Conservation (phyloP, 2,797 vertebrate genomes). For the Hemitrygon akajei region DNA sequence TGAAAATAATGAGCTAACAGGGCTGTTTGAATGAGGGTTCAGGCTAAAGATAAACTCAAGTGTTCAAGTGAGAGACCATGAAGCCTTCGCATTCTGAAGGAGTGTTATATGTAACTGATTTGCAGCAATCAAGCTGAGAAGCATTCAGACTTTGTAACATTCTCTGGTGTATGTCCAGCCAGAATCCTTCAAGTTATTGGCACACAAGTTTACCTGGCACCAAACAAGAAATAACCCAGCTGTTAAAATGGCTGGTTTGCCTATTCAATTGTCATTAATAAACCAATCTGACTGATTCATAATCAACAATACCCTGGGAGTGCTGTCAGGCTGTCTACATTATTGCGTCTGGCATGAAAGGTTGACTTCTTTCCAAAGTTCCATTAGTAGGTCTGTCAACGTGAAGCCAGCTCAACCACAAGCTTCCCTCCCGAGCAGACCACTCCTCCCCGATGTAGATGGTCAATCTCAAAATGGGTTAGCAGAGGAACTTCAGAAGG, state of each 20-base stretch:
- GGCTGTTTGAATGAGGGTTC: no score
- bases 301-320: slow-evolving; percentile 18
- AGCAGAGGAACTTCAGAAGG: background rate
- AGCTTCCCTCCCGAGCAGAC: background rate
- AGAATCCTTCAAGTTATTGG: background rate
- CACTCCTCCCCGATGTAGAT: background rate
- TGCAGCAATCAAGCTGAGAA: background rate
- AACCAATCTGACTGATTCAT: slow-evolving; percentile 7
- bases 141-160: background rate
- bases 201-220: background rate
- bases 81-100: background rate
- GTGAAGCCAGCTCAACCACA: background rate
- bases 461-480: background rate
- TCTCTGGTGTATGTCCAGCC: background rate
- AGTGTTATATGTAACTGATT: background rate
- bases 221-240: background rate
- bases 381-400: background rate
- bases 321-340: background rate
- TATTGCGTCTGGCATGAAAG: background rate
- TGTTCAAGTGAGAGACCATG: no score
- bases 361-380: background rate
- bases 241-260: background rate
- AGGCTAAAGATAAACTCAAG: background rate
- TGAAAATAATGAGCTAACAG: background rate
- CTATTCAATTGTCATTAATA: background rate